Conservation (phyloP, 2,797 vertebrate genomes). For the Cuniculus paca region DNA sequence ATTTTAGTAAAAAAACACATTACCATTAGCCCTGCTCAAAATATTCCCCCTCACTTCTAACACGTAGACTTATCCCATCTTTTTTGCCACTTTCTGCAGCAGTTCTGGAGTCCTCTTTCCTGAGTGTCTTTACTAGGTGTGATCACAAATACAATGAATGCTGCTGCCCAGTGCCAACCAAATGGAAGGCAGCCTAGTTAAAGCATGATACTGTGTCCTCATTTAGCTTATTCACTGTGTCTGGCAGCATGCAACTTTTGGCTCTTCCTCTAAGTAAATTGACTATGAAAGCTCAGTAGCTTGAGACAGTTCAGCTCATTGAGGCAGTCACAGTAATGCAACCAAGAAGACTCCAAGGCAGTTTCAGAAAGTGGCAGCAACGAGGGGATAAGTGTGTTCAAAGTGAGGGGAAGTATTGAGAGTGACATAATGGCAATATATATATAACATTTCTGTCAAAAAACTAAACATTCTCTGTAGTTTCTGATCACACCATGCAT, state of each 20-base stretch:
- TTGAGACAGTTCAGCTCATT: background rate
- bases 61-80: background rate
- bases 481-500: background rate
- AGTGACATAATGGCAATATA: background rate
- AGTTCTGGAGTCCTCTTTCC: background rate
- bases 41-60: background rate
- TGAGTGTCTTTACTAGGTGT: background rate
- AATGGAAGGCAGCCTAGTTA: background rate
- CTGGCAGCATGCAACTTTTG: background rate
- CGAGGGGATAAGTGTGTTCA: background rate
- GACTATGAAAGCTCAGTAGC: background rate
- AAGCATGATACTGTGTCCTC: background rate
- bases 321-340: background rate
- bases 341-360: background rate
- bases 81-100: background rate
- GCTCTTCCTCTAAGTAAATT: background rate
- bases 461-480: background rate
- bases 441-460: background rate
- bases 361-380: background rate
- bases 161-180: background rate
- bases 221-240: background rate
- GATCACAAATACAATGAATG: background rate
- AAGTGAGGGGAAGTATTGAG: background rate
- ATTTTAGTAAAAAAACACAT: background rate
- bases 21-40: background rate